Conservation (phyloP, 2,888 invertebrate species). For the Colletes collaris region DNA sequence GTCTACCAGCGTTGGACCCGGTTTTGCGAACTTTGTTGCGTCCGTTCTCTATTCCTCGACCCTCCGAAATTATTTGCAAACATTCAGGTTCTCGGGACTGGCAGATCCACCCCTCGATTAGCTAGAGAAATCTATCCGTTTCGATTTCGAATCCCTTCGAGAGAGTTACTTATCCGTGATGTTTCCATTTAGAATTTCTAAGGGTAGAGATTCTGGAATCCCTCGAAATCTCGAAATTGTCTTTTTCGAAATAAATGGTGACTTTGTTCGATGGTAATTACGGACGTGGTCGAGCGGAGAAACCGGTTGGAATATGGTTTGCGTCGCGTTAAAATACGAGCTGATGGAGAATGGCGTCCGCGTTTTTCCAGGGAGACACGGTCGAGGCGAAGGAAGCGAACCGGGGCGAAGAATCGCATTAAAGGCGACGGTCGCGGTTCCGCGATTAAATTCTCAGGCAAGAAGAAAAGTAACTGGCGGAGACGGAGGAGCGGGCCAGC, state of each 20-base stretch:
- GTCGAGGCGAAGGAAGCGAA: slow-evolving; percentile 6
- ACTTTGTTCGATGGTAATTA: too few species aligned
- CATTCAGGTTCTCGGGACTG: too few species aligned
- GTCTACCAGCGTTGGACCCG: not conserved
- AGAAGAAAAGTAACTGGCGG: slow-evolving; percentile 50
- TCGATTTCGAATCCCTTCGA: too few species aligned
- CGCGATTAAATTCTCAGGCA: slow-evolving; percentile 74
- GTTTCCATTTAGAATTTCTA: too few species aligned
- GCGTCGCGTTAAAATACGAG: not conserved
- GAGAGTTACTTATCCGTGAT: too few species aligned
- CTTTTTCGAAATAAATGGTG: too few species aligned
- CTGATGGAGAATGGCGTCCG: not conserved
- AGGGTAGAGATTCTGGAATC: too few species aligned
- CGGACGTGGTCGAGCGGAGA: too few species aligned
- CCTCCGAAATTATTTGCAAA: slow-evolving; percentile 50
- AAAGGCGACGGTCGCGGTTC: slow-evolving; percentile 73
- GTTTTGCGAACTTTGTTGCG: slow-evolving; percentile 35
- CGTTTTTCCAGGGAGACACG: slow-evolving; percentile 1
- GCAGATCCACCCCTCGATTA: too few species aligned
- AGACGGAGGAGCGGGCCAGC: slow-evolving; percentile 33
- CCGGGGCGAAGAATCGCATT: slow-evolving; percentile 65
- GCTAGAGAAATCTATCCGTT: too few species aligned
- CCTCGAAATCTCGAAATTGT: too few species aligned
- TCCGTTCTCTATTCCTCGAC: slow-evolving; percentile 28
- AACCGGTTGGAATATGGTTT: not conserved